A percentile compares a stretch with the other conserved stretches of the same genome.
These are phyloP conservation scores for Panulirus ornatus DNA, from an alignment of 1,140 invertebrate genomes.

Conservation along the genomic window DNA sequence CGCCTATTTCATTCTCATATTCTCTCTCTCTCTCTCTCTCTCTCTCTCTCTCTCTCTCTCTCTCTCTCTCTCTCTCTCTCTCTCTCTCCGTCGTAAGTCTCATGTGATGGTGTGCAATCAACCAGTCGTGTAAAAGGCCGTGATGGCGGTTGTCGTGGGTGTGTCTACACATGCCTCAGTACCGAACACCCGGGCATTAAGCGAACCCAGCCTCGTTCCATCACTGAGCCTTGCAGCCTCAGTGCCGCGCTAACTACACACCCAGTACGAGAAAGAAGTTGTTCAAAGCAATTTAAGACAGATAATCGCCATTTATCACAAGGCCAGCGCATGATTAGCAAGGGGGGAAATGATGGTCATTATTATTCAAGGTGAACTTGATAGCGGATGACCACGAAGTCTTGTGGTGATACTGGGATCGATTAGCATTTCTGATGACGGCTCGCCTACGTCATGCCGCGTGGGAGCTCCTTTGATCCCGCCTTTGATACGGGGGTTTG, in stretches of 20 bases:
- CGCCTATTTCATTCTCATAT: constrained; percentile 7
- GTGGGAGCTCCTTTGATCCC: no score
- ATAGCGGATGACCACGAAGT: constrained; percentile 39
- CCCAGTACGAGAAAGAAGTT: constrained; percentile 46
- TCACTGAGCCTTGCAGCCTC: background rate
- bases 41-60: constrained; percentile 27
- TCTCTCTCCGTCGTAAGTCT: no score
- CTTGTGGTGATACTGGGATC: constrained; percentile 8
- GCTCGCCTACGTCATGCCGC: background rate
- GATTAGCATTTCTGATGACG: constrained; percentile 46
- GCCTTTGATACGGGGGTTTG: no score
- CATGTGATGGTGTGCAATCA: no score
- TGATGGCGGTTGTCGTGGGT: no score
- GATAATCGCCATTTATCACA: constrained; percentile 34
- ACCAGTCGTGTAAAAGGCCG: no score
- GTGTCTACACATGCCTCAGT: no score
- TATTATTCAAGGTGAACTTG: constrained; percentile 38
- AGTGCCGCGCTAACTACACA: constrained; percentile 12
- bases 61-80: constrained; percentile 26
- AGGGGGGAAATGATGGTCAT: constrained; percentile 25
- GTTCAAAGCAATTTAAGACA: constrained; percentile 46
- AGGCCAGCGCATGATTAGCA: constrained; percentile 32
- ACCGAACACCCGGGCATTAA: background rate
- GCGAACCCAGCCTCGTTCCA: background rate
- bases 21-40: background rate